Evolutionary conservation across 2,113 vertebrate species (phyloP).

Genomic region (Eudorcas thomsonii): DNA sequence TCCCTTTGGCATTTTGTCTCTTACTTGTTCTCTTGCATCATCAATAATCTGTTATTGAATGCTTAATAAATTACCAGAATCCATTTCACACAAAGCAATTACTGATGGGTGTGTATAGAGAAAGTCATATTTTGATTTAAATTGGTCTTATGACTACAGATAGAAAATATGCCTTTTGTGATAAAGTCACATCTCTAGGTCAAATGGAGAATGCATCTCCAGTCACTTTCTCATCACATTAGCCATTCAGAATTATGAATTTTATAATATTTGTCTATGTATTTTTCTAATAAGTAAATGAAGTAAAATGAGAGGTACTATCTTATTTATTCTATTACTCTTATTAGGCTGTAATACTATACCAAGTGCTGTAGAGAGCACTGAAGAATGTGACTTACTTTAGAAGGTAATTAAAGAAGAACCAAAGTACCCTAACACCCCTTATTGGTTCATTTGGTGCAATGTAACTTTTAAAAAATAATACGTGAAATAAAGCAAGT

Average conservation of each 20-base stretch:
- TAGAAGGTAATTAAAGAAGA: constrained; percentile 12
- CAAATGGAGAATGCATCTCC: background rate
- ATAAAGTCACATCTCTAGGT: background rate
- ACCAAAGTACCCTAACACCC: background rate
- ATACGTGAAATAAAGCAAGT: background rate
- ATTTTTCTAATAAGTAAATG: constrained; percentile 19
- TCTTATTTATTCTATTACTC: background rate
- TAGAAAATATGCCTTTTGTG: background rate
- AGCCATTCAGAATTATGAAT: background rate
- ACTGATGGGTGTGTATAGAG: background rate
- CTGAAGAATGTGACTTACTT: background rate
- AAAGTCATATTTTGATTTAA: constrained; percentile 27
- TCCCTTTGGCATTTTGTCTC: background rate
- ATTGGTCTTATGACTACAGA: background rate
- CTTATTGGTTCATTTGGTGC: background rate
- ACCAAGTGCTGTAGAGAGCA: background rate
- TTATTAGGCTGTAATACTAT: background rate
- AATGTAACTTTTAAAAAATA: constrained; percentile 18
- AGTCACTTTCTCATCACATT: background rate
- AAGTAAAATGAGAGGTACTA: constrained; percentile 6
- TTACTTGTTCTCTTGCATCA: background rate
- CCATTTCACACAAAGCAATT: background rate
- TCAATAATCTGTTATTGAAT: background rate
- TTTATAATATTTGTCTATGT: background rate
- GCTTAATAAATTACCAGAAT: background rate